Evolutionary conservation across 2,888 invertebrate species (phyloP), one percentile per base, ranked within the genome.

Genomic region (Apamea crenata): DNA sequence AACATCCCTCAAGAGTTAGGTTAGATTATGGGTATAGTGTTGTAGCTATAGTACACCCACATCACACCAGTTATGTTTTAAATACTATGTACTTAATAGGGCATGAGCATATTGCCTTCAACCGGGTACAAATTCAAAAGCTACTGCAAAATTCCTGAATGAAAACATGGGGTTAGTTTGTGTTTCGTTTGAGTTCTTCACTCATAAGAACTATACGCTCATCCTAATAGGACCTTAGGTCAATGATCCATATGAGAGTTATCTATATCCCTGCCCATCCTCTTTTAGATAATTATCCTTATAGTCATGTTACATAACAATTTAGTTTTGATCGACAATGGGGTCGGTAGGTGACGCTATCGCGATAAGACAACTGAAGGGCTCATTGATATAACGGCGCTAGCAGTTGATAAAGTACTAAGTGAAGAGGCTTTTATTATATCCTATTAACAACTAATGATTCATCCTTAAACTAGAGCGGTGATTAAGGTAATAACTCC

Each of bases 301-400:
- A 50, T 73, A 50, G 47, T 65, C 8, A 76, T 61, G 59, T 77
- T 68, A 77, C 47, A 47, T 77, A 80, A 83, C 74, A 79, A 68
- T 83, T 84, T 81, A 85, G 74, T 82, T 83, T 80, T 83, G 85
- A 83, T 89, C 83, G 74, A 74, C 82, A 80, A 81, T 81, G 73
- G 68, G 76, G 74, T 87, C 75, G 78, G 67, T 71, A 77, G 82
- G 80, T 80, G 83, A 63, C 69, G 75, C 75, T 86, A 66, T 79
- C 79, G 68, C 74, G 86, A 87, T 87, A 87, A 85, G 36, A 53
- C 25, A 66, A 72, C 66, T 77, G 69, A 85, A 80, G 78, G 61
- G 69, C 78, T 76, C 77, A 88, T 86, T 88, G 84, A 86, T 83
- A 83, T 50, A 85, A 67, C 29, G 85, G 83, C 74, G 84, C 77